phyloP scores from a whole-genome alignment of 2,888 invertebrate species.

The Petrolisthes manimaculis region DNA sequence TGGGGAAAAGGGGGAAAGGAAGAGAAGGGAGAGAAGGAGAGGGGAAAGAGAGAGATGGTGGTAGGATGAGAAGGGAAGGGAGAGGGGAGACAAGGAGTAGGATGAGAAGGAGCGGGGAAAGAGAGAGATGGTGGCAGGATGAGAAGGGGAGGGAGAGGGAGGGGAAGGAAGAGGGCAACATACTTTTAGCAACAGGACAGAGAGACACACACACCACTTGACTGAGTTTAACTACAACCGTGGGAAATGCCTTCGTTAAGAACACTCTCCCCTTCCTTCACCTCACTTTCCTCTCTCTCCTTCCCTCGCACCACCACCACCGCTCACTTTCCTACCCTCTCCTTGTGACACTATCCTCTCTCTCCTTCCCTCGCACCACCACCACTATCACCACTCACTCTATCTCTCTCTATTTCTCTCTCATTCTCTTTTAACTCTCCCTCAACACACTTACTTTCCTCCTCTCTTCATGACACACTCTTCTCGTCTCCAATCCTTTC shows the following conservation, averaged over 20 bases:
- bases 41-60: not conserved
- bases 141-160: not conserved
- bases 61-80: not conserved
- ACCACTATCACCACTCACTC: not conserved
- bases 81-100: not conserved
- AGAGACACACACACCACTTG: conserved; percentile 11
- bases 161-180: not conserved
- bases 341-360: not conserved
- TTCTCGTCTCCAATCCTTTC: too few species aligned
- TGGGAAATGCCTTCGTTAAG: too few species aligned
- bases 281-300: not conserved
- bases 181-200: not conserved
- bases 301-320: not conserved
- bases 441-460: too few species aligned
- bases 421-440: not conserved
- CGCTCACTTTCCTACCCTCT: not conserved
- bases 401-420: not conserved
- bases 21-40: not conserved
- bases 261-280: not conserved
- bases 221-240: too few species aligned
- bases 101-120: not conserved
- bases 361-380: not conserved
- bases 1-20: not conserved
- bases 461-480: too few species aligned
- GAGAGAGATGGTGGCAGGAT: not conserved